These are phyloP conservation scores for Cydia pomonella DNA, from an alignment of 1,140 invertebrate genomes.

Conservation along the genomic window DNA sequence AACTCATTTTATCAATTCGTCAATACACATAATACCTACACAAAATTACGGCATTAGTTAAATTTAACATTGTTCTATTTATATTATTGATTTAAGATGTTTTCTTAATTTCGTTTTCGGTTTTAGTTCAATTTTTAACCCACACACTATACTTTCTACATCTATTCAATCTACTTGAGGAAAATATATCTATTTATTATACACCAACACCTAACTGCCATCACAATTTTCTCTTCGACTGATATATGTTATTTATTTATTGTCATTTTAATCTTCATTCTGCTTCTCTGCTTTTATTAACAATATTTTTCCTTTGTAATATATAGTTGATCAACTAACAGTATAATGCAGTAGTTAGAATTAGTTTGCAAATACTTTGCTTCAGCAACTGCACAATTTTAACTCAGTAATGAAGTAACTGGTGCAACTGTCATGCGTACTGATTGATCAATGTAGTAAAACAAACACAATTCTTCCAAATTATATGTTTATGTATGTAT, in stretches of 20 bases:
- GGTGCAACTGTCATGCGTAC: slow-evolving; percentile 78
- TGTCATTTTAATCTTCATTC: slow-evolving; percentile 42
- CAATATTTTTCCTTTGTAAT: slow-evolving; percentile 41
- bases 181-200: not conserved
- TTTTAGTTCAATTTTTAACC: slow-evolving; percentile 36
- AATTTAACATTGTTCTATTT: slow-evolving; percentile 40
- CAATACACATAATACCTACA: slow-evolving; percentile 55
- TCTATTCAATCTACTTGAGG: slow-evolving; percentile 35
- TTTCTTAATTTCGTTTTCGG: slow-evolving; percentile 60
- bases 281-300: slow-evolving; percentile 60
- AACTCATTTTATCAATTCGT: slow-evolving; percentile 65
- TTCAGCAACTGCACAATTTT: slow-evolving; percentile 65
- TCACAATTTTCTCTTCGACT: slow-evolving; percentile 30
- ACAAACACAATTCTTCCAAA: slow-evolving; percentile 53
- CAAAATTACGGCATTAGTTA: slow-evolving; percentile 45
- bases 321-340: slow-evolving; percentile 33
- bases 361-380: slow-evolving; percentile 53
- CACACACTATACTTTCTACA: slow-evolving; percentile 36
- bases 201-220: slow-evolving; percentile 33
- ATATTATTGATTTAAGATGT: slow-evolving; percentile 71
- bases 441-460: slow-evolving; percentile 57
- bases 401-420: slow-evolving; percentile 52
- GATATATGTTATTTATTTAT: slow-evolving; percentile 33
- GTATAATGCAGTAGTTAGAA: slow-evolving; percentile 46
- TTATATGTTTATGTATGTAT: slow-evolving; percentile 60